phyloP scores from a whole-genome alignment of 2,113 vertebrate genomes.

The Zootoca vivipara region DNA sequence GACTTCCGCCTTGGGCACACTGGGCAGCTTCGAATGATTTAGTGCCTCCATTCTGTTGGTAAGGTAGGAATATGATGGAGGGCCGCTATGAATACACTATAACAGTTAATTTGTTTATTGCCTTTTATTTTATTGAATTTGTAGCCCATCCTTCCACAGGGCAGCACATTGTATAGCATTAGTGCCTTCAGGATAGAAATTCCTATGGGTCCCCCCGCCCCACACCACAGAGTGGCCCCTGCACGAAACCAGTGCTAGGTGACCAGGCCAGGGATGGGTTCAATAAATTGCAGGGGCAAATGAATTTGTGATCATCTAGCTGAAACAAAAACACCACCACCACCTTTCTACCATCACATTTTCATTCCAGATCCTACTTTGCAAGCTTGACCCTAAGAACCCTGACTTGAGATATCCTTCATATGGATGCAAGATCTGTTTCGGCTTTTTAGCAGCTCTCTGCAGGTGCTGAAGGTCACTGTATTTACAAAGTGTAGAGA shows the following conservation, averaged over 20 bases:
- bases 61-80: neutral
- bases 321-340: neutral
- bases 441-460: neutral
- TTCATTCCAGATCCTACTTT: neutral
- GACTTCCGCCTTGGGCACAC: neutral
- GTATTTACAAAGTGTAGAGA: constrained; percentile 66
- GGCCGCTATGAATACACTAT: neutral
- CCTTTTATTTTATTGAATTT: too few species aligned
- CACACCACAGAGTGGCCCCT: neutral
- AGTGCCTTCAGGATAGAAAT: neutral
- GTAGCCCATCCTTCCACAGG: neutral
- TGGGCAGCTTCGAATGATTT: neutral
- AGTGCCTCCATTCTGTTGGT: neutral
- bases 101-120: neutral
- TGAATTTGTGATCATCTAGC: neutral
- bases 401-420: neutral
- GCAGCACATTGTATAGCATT: neutral
- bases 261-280: too few species aligned
- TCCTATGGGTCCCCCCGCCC: too few species aligned
- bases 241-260: neutral
- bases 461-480: constrained; percentile 36
- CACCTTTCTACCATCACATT: neutral
- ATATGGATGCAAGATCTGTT: neutral
- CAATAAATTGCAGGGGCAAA: neutral
- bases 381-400: neutral